Evolutionary conservation across 2,113 vertebrate species (phyloP), one percentile per base, ranked within the genome.

Genomic region (Solea senegalensis): DNA sequence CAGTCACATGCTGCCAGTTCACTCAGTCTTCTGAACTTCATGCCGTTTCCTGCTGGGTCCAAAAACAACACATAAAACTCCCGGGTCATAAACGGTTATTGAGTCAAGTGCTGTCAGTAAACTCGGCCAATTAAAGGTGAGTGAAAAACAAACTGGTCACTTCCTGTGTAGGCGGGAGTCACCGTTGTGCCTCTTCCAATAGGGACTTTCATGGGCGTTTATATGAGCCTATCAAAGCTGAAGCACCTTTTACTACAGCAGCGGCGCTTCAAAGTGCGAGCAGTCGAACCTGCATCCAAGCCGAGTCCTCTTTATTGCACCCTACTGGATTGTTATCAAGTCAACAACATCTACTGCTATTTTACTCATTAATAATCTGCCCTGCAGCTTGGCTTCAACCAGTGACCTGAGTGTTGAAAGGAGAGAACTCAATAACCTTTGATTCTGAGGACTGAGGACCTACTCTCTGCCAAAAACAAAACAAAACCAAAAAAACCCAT

Each of bases 321-420:
- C 65, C 65, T 65, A 53, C 84, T 86, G 81, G 75, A 71, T 58
- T 74, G 77, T 82, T 92, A 88, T 90, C 81, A 83, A 72, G 72
- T 82, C 34, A 56, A 53, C 21, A 57, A 63, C 39, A 69, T 83
- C 50, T 69, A 56, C 83, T 74, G 75, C 81, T 70, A 83, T 78
- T 84, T 84, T 80, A 80, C 84, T 82, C 69, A 85, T 88, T 77
- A 88, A 88, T 89, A 92, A 87, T 88, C 74, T 66, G 57, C 72
- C 56, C 43, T 5, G 41, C 72, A 56, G 75, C 69, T 26, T 58
- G 27, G 56, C 81, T 74, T 83, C 89, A 90, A 91, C 92, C 77
- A 89, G 70, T 65, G 68, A 61, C 39, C 51, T 69, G 85, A 82
- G 89, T 4, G 80, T 69, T 76, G 70, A 73, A 58, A 62, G 66